Conservation (phyloP, 1,140 invertebrate genomes). For the Pseudomyrmex pallidus region DNA sequence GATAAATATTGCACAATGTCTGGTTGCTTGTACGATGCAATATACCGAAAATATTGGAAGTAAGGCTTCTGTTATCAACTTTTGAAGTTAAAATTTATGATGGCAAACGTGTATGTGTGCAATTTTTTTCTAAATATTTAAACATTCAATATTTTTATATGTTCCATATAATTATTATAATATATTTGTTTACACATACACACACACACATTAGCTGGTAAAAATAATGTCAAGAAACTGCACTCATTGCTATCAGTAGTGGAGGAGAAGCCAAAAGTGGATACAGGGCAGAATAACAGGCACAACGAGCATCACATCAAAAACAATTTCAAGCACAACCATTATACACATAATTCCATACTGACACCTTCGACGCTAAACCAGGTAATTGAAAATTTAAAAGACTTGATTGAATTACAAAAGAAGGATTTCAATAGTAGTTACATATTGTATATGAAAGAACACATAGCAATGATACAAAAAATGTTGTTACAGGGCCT, state of each 20-base stretch:
- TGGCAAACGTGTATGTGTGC: no score
- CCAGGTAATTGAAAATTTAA: conserved; percentile 77
- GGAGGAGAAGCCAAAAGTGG: conserved; percentile 87
- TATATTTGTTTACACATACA: no score
- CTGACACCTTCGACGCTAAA: conserved; percentile 83
- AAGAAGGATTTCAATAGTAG: neutral
- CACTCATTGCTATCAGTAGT: conserved; percentile 85
- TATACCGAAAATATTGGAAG: no score
- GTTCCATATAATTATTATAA: no score
- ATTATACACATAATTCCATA: conserved; percentile 85
- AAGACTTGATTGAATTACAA: no score
- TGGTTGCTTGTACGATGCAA: no score
- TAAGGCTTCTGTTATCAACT: no score
- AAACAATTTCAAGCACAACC: conserved; percentile 84
- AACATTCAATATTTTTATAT: no score
- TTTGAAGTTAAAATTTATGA: no score
- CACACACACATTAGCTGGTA: conserved; percentile 82
- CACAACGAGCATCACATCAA: conserved; percentile 85
- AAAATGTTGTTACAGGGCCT: conserved; percentile 85
- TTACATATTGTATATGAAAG: neutral
- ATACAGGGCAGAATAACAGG: conserved; percentile 86
- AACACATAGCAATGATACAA: neutral
- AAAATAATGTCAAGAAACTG: conserved; percentile 86
- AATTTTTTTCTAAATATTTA: no score
- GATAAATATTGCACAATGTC: no score